These are phyloP conservation scores for Gymnosoma rotundatum DNA, from an alignment of 2,888 invertebrate species.

Conservation along the genomic window DNA sequence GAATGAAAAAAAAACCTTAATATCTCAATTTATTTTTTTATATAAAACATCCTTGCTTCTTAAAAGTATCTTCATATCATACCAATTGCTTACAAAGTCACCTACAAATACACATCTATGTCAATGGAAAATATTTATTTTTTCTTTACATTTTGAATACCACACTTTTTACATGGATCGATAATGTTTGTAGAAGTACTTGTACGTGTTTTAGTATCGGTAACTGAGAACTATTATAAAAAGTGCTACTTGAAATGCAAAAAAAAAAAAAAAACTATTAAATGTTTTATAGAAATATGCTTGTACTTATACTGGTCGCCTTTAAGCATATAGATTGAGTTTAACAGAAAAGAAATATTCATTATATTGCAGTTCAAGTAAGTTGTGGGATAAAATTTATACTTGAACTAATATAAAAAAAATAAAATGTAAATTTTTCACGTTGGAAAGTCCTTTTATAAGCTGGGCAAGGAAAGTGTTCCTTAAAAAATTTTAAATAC, in stretches of 20 bases:
- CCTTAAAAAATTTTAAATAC: too few relatives aligned
- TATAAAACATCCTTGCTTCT: constrained; percentile 13
- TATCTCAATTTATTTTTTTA: constrained; percentile 52
- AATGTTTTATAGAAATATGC: constrained; percentile 38
- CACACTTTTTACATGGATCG: constrained; percentile 28
- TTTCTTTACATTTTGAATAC: constrained; percentile 31
- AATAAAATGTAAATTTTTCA: background rate
- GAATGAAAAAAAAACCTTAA: constrained; percentile 28
- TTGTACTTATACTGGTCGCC: background rate
- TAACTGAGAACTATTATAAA: constrained; percentile 56
- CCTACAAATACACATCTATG: background rate
- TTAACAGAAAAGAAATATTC: constrained; percentile 14
- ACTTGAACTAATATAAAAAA: constrained; percentile 15
- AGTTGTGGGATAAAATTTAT: constrained; percentile 21
- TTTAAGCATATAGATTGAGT: constrained; percentile 9
- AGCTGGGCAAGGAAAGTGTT: background rate
- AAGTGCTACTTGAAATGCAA: constrained; percentile 56
- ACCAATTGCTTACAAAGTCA: constrained; percentile 26
- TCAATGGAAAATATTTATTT: constrained; percentile 14
- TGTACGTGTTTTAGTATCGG: constrained; percentile 68
- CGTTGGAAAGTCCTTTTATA: background rate
- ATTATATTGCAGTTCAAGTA: constrained; percentile 30
- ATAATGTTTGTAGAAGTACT: constrained; percentile 63
- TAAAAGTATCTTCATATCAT: constrained; percentile 48
- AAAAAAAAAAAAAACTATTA: constrained; percentile 49